A percentile compares a stretch with the other conserved stretches of the same genome.
Evolutionary conservation across 2,888 invertebrate species (phyloP).

Genomic region (Patella pellucida): DNA sequence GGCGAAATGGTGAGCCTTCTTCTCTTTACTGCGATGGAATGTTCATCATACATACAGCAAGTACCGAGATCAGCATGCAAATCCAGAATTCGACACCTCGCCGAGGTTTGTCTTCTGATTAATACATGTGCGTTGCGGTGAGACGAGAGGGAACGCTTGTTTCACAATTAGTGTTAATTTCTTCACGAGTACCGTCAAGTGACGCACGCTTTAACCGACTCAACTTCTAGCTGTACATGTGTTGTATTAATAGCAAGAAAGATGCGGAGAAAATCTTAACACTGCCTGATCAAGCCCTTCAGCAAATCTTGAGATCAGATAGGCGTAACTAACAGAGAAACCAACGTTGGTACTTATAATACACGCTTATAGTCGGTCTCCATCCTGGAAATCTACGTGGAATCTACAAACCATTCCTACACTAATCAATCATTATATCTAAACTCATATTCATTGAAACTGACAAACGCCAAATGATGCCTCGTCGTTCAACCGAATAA

Average conservation of each 20-base stretch:
- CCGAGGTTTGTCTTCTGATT: neutral
- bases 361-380: neutral
- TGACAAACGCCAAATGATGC: conserved; percentile 1
- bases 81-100: conserved; percentile 5
- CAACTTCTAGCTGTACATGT: conserved; percentile 5
- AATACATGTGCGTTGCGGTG: conserved; percentile 10
- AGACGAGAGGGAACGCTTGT: conserved; percentile 17
- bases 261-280: neutral
- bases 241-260: neutral
- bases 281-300: neutral
- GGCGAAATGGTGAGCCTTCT: conserved; percentile 1
- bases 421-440: neutral
- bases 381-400: neutral
- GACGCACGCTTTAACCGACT: conserved; percentile 12
- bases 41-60: conserved; percentile 8
- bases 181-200: conserved; percentile 13
- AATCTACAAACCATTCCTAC: neutral
- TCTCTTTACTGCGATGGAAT: conserved; percentile 8
- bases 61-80: conserved; percentile 5
- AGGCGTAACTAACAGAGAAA: conserved; percentile 12
- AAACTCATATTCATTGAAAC: neutral
- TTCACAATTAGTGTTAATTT: conserved; percentile 20
- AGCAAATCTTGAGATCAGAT: conserved; percentile 11
- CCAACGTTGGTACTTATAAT: conserved; percentile 10
- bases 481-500: neutral